phyloP scores from a whole-genome alignment of 2,113 vertebrate species.

The Apistogramma diplotaenia region DNA sequence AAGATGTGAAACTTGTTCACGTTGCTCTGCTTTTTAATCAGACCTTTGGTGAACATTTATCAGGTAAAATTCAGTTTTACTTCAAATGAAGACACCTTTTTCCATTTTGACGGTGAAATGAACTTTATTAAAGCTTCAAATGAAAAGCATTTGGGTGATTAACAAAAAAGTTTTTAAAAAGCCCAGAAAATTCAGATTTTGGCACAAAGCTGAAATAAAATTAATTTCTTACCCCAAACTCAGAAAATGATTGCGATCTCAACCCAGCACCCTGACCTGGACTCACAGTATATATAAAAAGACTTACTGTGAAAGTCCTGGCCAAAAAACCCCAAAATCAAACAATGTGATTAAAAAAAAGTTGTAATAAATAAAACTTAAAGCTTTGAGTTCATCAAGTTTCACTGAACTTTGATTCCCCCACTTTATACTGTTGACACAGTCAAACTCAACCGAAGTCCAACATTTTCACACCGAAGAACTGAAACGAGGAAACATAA shows the following conservation, averaged over 20 bases:
- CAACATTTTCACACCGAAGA: too few relatives aligned
- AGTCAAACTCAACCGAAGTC: too few relatives aligned
- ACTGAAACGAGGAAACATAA: too few relatives aligned
- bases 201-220: neutral
- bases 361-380: neutral
- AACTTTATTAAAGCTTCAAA: constrained; percentile 19
- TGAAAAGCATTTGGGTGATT: constrained; percentile 2
- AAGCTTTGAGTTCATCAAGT: neutral
- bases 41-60: neutral
- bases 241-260: neutral
- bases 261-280: neutral
- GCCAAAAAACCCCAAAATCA: neutral
- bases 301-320: neutral
- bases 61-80: neutral
- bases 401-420: neutral
- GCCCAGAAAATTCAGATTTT: neutral
- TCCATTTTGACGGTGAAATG: neutral
- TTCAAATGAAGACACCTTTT: neutral
- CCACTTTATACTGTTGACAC: too few relatives aligned
- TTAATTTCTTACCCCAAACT: neutral
- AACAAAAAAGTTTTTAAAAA: neutral
- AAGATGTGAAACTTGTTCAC: too few relatives aligned
- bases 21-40: too few relatives aligned
- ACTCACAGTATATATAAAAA: neutral
- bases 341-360: neutral